Percentiles rank a stretch among this genome's conserved stretches.
Conservation (phyloP, 1,140 invertebrate species). For the Himalopsyche phryganea region DNA sequence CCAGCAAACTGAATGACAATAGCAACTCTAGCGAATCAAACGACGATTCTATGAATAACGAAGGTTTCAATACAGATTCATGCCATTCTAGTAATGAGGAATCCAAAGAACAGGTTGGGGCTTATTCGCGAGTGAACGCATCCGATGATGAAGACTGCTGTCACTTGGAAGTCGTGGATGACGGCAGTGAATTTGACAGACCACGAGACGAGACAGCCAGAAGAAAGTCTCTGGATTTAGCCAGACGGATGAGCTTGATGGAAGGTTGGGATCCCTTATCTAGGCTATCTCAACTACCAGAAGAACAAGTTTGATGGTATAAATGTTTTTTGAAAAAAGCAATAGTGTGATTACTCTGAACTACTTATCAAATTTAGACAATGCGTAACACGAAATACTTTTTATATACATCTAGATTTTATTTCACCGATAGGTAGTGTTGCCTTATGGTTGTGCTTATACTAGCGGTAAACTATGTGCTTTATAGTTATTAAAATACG, state of each 20-base stretch:
- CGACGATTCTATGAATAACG: constrained; percentile 37
- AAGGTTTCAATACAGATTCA: constrained; percentile 33
- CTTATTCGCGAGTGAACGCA: constrained; percentile 37
- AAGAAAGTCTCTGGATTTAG: constrained; percentile 12
- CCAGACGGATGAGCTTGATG: background rate
- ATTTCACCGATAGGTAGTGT: too few relatives aligned
- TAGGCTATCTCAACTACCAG: too few relatives aligned
- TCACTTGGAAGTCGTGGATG: constrained; percentile 46
- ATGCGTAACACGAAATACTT: too few relatives aligned
- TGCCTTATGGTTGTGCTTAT: too few relatives aligned
- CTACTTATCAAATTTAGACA: too few relatives aligned
- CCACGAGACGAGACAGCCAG: constrained; percentile 25
- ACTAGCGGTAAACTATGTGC: too few relatives aligned
- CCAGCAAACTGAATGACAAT: constrained; percentile 31
- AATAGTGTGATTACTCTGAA: too few relatives aligned
- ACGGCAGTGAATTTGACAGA: constrained; percentile 43
- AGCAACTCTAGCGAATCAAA: constrained; percentile 27
- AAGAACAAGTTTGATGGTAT: too few relatives aligned
- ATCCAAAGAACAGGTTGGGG: background rate
- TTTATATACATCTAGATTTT: too few relatives aligned
- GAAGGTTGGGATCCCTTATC: too few relatives aligned
- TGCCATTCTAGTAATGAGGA: constrained; percentile 27
- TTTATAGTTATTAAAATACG: too few relatives aligned
- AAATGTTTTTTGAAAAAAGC: too few relatives aligned
- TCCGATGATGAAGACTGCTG: constrained; percentile 43